Percentiles rank a stretch among this genome's conserved stretches.
Conservation (phyloP, 2,888 invertebrate genomes). For the Phrixothrix hirtus region DNA sequence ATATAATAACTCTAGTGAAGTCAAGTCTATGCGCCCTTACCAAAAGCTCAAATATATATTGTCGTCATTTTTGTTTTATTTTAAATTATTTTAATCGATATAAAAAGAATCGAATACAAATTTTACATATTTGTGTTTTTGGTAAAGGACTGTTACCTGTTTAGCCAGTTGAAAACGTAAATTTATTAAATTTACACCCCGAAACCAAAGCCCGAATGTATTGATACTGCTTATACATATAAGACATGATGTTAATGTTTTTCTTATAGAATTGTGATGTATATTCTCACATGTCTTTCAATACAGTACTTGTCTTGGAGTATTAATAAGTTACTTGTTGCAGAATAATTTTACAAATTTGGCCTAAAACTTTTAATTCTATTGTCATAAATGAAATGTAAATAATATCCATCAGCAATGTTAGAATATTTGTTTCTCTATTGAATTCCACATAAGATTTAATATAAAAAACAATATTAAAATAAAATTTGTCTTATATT, state of each 20-base stretch:
- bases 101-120: conserved; percentile 31
- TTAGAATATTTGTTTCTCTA: conserved; percentile 55
- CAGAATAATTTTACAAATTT: conserved; percentile 37
- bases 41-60: conserved; percentile 48
- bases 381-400: conserved; percentile 48
- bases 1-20: conserved; percentile 47
- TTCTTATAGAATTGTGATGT: conserved; percentile 21
- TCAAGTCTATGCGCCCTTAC: conserved; percentile 42
- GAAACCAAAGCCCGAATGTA: conserved; percentile 49
- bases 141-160: conserved; percentile 43
- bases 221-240: conserved; percentile 31
- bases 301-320: conserved; percentile 45
- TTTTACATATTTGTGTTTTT: conserved; percentile 47
- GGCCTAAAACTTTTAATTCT: conserved; percentile 48
- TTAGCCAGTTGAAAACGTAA: conserved; percentile 47
- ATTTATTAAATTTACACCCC: conserved; percentile 40
- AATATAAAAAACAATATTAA: conserved; percentile 35
- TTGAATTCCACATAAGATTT: conserved; percentile 37
- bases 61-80: conserved; percentile 21
- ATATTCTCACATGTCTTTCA: conserved; percentile 30
- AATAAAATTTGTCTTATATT: conserved; percentile 32
- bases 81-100: conserved; percentile 36
- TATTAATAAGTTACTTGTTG: conserved; percentile 44
- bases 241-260: conserved; percentile 19
- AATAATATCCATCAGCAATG: conserved; percentile 49